phyloP scores from a whole-genome alignment of 64 coral and sea anemone species.

The Catalaphyllia jardinei region DNA sequence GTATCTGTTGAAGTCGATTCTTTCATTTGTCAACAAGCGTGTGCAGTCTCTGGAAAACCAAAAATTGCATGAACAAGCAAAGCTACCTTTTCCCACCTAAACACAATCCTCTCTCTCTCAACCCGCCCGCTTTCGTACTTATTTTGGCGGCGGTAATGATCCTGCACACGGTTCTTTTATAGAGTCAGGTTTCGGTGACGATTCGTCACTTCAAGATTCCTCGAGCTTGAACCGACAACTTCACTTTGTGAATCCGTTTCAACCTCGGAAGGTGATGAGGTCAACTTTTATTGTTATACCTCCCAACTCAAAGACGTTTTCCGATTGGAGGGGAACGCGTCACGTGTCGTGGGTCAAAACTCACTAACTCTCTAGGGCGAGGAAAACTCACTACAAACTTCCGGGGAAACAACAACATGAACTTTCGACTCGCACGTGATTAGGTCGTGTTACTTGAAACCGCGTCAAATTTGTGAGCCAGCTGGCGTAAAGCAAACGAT shows the following conservation, averaged over 20 bases:
- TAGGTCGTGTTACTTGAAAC: too few relatives aligned
- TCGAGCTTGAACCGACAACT: constrained; percentile 45
- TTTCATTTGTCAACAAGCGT: constrained; percentile 22
- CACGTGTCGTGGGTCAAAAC: too few relatives aligned
- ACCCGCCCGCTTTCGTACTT: constrained; percentile 22
- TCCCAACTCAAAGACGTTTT: too few relatives aligned
- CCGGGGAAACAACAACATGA: too few relatives aligned
- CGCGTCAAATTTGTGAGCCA: too few relatives aligned
- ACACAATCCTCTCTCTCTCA: constrained; percentile 30
- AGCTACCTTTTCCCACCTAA: constrained; percentile 35
- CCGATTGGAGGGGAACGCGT: too few relatives aligned
- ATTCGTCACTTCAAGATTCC: not conserved
- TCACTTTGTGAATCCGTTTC: constrained; percentile 27
- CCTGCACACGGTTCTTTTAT: constrained; percentile 29
- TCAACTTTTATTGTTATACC: too few relatives aligned
- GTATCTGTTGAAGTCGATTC: too few relatives aligned
- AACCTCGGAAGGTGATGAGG: constrained; percentile 18
- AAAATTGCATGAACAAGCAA: constrained; percentile 47
- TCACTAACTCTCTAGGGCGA: too few relatives aligned
- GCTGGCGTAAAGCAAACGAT: too few relatives aligned
- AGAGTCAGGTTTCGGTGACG: not conserved
- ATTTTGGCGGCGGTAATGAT: constrained; percentile 42
- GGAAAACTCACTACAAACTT: too few relatives aligned
- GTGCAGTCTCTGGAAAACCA: constrained; percentile 39
- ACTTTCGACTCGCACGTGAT: too few relatives aligned